Conservation (phyloP, 2,888 invertebrate species). For the Gibbula magus region DNA sequence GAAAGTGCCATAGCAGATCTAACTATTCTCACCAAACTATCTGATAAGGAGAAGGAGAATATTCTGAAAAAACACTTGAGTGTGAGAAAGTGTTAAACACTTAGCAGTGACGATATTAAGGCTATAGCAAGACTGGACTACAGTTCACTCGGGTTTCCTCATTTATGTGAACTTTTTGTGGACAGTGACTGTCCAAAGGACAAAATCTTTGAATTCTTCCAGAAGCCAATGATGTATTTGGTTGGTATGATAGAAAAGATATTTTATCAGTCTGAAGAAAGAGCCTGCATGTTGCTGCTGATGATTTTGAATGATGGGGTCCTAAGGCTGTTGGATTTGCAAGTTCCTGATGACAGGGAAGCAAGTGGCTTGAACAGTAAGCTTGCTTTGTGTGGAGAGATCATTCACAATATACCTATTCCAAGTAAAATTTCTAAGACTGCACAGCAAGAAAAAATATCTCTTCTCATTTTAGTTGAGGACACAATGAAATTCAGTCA, state of each 20-base stretch:
- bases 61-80: background rate
- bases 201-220: background rate
- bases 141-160: background rate
- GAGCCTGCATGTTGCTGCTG: background rate
- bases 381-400: too few relatives aligned
- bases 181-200: background rate
- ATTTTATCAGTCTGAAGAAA: background rate
- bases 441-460: background rate
- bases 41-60: background rate
- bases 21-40: too few relatives aligned
- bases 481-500: too few relatives aligned
- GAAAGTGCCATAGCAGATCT: too few relatives aligned
- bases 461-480: background rate
- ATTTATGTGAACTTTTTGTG: background rate
- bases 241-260: too few relatives aligned
- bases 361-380: too few relatives aligned
- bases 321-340: too few relatives aligned
- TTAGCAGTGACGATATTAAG: too few relatives aligned
- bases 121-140: background rate
- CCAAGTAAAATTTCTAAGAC: too few relatives aligned
- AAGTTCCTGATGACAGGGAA: background rate
- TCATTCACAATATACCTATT: background rate
- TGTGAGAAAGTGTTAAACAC: too few relatives aligned
- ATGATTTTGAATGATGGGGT: too few relatives aligned
- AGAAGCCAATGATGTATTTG: too few relatives aligned